Percentiles rank a stretch among this genome's conserved stretches.
Evolutionary conservation across 2,888 invertebrate genomes (phyloP).

Genomic region (Papilio elwesi): DNA sequence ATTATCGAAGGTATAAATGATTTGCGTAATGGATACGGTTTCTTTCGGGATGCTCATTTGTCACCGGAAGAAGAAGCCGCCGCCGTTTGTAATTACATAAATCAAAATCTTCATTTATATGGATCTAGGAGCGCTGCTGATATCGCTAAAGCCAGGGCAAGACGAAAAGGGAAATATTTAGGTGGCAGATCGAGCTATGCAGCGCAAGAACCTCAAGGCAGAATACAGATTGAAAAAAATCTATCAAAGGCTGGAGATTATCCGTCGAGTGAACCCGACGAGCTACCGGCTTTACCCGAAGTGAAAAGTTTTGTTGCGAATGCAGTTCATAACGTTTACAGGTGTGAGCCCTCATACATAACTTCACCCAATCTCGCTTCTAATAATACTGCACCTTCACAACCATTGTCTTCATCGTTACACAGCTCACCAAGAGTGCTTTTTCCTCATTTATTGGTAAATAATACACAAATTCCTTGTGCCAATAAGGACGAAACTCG

Average conservation of each 20-base stretch:
- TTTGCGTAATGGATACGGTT: conserved; percentile 70
- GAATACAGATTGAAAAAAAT: conserved; percentile 55
- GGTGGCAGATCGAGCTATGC: conserved; percentile 59
- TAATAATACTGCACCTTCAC: conserved; percentile 53
- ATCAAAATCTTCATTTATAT: conserved; percentile 62
- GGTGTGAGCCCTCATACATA: conserved; percentile 64
- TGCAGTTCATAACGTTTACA: conserved; percentile 55
- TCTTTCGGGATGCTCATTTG: conserved; percentile 71
- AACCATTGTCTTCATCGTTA: conserved; percentile 58
- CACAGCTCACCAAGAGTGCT: conserved; percentile 62
- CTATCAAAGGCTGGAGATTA: conserved; percentile 46
- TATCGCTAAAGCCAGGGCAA: conserved; percentile 65
- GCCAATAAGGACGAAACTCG: conserved; percentile 51
- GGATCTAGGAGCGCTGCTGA: conserved; percentile 61
- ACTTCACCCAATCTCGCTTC: conserved; percentile 68
- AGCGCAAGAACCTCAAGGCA: conserved; percentile 66
- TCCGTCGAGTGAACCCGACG: conserved; percentile 53
- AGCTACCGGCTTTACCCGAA: conserved; percentile 62
- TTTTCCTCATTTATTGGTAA: conserved; percentile 61
- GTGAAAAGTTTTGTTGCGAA: conserved; percentile 50
- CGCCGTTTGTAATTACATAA: conserved; percentile 69
- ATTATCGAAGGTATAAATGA: conserved; percentile 70
- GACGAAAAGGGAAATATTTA: conserved; percentile 58
- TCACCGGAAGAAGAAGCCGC: conserved; percentile 71
- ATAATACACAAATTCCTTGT: conserved; percentile 53